Evolutionary conservation across 2,113 vertebrate species (phyloP).

Genomic region (Dipodomys merriami): DNA sequence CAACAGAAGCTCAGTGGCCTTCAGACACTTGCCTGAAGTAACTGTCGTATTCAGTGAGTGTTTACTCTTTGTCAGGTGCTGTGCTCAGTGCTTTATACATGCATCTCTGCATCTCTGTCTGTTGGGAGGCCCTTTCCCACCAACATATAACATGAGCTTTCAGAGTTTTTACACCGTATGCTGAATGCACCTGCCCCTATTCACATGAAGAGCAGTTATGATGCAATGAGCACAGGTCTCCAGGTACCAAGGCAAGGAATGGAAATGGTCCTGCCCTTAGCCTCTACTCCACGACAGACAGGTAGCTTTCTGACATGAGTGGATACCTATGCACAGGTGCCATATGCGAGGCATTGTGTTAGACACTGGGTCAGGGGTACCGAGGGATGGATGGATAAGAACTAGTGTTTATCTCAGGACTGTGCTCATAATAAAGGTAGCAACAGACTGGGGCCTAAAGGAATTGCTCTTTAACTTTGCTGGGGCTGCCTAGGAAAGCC

Average conservation of each 20-base stretch:
- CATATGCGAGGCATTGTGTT: rapidly evolving
- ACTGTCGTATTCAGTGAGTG: background rate
- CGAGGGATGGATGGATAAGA: background rate
- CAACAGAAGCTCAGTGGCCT: background rate
- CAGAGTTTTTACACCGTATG: background rate
- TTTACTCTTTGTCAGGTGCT: background rate
- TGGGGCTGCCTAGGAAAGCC: background rate
- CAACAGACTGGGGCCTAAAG: too few species aligned
- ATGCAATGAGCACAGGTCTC: background rate
- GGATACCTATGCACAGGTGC: background rate
- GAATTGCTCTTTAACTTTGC: background rate
- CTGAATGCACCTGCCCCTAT: background rate
- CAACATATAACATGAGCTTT: background rate
- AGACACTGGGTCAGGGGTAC: rapidly evolving
- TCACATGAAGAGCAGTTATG: background rate
- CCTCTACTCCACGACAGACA: background rate
- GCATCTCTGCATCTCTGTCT: background rate
- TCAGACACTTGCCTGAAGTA: background rate
- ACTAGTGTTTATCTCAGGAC: rapidly evolving
- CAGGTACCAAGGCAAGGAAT: background rate
- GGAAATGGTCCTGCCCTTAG: background rate
- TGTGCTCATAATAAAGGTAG: background rate
- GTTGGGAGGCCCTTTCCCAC: background rate
- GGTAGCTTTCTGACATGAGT: rapidly evolving
- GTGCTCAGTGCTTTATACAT: background rate